phyloP scores from a whole-genome alignment of 2,888 invertebrate genomes.

The Agrilus cyanescens region DNA sequence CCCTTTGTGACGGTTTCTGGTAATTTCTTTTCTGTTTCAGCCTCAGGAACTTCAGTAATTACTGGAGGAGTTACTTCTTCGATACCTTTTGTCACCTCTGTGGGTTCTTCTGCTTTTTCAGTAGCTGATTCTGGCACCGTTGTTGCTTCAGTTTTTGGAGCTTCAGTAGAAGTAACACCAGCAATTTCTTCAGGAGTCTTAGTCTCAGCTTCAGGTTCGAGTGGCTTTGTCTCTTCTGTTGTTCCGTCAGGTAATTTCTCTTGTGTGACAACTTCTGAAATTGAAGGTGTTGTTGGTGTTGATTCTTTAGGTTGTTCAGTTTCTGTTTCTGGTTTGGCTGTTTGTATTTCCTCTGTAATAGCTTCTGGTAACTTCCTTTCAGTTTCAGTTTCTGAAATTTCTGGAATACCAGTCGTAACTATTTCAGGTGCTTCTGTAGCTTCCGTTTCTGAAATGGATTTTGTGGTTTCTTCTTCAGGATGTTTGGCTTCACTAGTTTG shows the following conservation, averaged over 20 bases:
- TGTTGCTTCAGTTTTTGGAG: not conserved
- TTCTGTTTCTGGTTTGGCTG: slow-evolving; percentile 5
- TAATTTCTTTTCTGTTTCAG: slow-evolving; percentile 3
- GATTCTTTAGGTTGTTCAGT: slow-evolving; percentile 4
- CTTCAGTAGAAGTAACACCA: too few relatives aligned
- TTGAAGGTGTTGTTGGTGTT: slow-evolving; percentile 4
- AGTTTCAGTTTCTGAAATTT: slow-evolving; percentile 31
- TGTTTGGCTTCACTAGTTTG: not conserved
- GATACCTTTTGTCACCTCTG: slow-evolving; percentile 2
- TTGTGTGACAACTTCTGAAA: slow-evolving; percentile 1
- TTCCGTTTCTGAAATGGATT: not conserved
- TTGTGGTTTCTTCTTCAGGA: not conserved
- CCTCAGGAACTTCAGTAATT: slow-evolving; percentile 5
- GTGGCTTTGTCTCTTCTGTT: slow-evolving; percentile 1
- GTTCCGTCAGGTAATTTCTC: not conserved
- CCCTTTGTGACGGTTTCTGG: slow-evolving; percentile 3
- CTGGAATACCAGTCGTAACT: not conserved
- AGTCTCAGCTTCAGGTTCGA: slow-evolving; percentile 1
- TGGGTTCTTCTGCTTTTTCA: slow-evolving; percentile 1
- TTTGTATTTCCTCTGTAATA: not conserved
- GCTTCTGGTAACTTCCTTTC: slow-evolving; percentile 6
- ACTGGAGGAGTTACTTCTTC: slow-evolving; percentile 7
- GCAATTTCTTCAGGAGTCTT: not conserved
- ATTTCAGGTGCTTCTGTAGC: not conserved
- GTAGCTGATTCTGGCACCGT: not conserved